Evolutionary conservation across 2,888 invertebrate genomes (phyloP).

Genomic region (Automeris io): DNA sequence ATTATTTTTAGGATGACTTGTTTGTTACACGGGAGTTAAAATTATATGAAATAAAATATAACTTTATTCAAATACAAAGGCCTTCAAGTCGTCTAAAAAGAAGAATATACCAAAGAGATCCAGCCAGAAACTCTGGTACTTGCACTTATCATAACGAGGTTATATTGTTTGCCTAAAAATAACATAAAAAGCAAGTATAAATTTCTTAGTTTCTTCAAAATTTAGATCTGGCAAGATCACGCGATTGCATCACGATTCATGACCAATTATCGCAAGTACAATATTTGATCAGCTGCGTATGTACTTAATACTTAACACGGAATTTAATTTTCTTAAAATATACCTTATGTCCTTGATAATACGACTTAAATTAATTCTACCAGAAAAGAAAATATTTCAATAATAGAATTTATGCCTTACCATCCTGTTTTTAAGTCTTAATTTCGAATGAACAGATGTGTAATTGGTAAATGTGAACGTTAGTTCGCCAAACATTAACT

Average conservation of each 20-base stretch:
- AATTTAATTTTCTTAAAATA: constrained; percentile 15
- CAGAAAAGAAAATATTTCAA: constrained; percentile 7
- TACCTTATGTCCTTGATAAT: constrained; percentile 8
- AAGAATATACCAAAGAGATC: too few relatives aligned
- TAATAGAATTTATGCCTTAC: constrained; percentile 36
- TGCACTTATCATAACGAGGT: neutral
- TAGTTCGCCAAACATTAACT: constrained; percentile 55
- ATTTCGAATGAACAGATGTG: constrained; percentile 11
- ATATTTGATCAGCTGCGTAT: constrained; percentile 75
- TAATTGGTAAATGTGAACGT: constrained; percentile 35
- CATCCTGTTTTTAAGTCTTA: neutral
- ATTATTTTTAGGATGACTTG: too few relatives aligned
- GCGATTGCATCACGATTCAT: constrained; percentile 73
- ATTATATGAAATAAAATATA: too few relatives aligned
- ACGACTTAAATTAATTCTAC: constrained; percentile 21
- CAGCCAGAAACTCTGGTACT: too few relatives aligned
- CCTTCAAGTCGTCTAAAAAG: too few relatives aligned
- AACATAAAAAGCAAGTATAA: neutral
- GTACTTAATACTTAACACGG: constrained; percentile 35
- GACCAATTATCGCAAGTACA: constrained; percentile 72
- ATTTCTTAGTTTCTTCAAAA: constrained; percentile 17
- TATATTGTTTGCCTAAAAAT: neutral
- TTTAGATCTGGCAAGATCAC: constrained; percentile 45
- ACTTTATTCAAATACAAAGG: too few relatives aligned
- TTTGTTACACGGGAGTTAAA: too few relatives aligned